Base-by-base conservation (phyloP, 2,888 invertebrate genomes). In the Amphipoea lucens region DNA sequence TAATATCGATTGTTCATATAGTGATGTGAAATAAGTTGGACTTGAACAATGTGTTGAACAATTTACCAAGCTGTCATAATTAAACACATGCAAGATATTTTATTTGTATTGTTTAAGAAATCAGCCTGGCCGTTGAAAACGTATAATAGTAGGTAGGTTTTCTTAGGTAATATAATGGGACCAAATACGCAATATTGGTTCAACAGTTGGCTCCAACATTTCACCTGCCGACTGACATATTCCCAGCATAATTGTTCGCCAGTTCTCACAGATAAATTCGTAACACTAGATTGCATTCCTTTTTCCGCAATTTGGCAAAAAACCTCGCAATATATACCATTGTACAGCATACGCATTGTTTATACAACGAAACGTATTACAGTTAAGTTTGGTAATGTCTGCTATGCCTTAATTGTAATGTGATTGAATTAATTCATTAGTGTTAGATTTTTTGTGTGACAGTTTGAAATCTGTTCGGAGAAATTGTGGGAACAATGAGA, bases 221-320 rank as follows among this genome's bases (percentile, higher is more conserved):
- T 73, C 76, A 81, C 74, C 76, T 67, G 57, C 81, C 57, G 71
- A 73, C 75, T 73, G 66, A 82, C 79, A 81, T 86, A 66, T 90
- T 90, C 90, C 83, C 90, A 90, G 81, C 80, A 84, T 84, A 84
- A 89, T 90, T 87, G 86, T 90, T 85, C 70, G 69, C 69, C 9
- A 79, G 83, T 88, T 90, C 90, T 79, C 90, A 89, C 90, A 90
- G 85, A 79, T 66, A 82, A 76, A 82, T 88, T 88, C 88, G 88
- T 84, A 88, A 90, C 78, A 86, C 86, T 79, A 81, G 78, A 88
- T 90, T 88, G 81, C 90, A 91, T 90, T 83, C 87, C 86, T 76
- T 87, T 84, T 89, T 91, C 91, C 90, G 91, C 87, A 74, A 87
- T 91, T 90, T 88, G 82, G 87, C 88, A 90, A 91, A 90, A 82